Percentiles rank a stretch among this genome's conserved stretches.
phyloP scores from a whole-genome alignment of 2,113 vertebrate genomes.

The Chaetorhynchus papuensis region DNA sequence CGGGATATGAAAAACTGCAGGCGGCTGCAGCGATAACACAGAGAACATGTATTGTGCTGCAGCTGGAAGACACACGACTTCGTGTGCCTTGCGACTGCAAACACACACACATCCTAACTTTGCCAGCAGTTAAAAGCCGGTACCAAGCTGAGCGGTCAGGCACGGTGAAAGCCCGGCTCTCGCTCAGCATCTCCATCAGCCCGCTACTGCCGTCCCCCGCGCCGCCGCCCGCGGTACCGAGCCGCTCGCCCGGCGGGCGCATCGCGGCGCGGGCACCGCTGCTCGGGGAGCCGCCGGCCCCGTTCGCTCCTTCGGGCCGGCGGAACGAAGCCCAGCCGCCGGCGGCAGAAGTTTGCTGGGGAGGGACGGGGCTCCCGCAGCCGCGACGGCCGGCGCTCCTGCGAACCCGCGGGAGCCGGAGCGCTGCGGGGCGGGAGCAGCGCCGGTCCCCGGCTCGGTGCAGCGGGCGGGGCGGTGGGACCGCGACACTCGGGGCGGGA shows the following conservation, averaged over 20 bases:
- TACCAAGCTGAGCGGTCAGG: neutral
- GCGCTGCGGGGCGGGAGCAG: neutral
- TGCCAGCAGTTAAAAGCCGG: neutral
- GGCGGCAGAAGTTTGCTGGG: neutral
- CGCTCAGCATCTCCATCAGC: neutral
- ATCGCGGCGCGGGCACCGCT: neutral
- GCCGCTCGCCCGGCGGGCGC: rapidly evolving
- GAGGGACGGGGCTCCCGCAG: neutral
- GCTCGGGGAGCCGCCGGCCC: neutral
- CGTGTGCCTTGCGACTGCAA: neutral
- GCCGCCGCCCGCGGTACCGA: neutral
- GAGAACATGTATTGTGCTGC: rapidly evolving
- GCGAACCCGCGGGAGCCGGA: neutral
- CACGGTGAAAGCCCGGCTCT: neutral
- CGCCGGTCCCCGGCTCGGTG: neutral
- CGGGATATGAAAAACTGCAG: neutral
- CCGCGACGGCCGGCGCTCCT: neutral
- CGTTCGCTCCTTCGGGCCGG: neutral
- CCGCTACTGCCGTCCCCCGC: neutral
- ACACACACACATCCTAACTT: neutral
- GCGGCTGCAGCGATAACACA: neutral
- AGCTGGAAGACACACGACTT: neutral
- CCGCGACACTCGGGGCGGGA: neutral
- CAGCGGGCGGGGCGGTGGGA: neutral
- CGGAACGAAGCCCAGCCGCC: rapidly evolving